A percentile compares a stretch with the other conserved stretches of the same genome.
These are phyloP conservation scores for Nasalis larvatus DNA, from an alignment of 2,113 vertebrate genomes.

Conservation along the genomic window DNA sequence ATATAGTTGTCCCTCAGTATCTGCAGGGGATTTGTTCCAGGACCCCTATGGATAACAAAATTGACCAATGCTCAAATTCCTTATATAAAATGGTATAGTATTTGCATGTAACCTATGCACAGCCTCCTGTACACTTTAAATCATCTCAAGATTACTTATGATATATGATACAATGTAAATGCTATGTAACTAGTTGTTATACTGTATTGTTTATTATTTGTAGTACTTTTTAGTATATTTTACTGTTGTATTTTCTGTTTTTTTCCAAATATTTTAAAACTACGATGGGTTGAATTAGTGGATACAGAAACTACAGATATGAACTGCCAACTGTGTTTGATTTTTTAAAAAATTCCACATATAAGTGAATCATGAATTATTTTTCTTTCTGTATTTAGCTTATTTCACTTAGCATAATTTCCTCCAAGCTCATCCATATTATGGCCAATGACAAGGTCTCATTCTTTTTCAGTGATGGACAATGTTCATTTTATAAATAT, in stretches of 20 bases:
- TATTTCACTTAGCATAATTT: background rate
- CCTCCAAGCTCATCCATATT: background rate
- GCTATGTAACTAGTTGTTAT: background rate
- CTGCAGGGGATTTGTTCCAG: background rate
- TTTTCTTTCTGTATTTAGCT: background rate
- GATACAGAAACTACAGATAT: background rate
- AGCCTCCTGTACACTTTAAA: background rate
- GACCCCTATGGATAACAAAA: background rate
- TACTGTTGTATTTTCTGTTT: background rate
- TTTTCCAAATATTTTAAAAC: background rate
- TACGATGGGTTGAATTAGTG: background rate
- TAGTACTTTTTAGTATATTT: background rate
- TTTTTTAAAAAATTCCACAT: background rate
- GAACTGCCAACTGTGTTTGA: background rate
- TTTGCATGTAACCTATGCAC: background rate
- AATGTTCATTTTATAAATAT: background rate
- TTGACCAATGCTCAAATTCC: background rate
- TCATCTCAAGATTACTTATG: background rate
- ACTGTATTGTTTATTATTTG: background rate
- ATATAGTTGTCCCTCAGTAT: background rate
- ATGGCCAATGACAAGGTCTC: background rate
- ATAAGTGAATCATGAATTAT: background rate
- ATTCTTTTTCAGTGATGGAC: background rate
- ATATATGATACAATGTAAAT: background rate
- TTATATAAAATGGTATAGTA: background rate